These are phyloP conservation scores for Eurytoma adleriae DNA, from an alignment of 2,888 invertebrate genomes.

Conservation along the genomic window DNA sequence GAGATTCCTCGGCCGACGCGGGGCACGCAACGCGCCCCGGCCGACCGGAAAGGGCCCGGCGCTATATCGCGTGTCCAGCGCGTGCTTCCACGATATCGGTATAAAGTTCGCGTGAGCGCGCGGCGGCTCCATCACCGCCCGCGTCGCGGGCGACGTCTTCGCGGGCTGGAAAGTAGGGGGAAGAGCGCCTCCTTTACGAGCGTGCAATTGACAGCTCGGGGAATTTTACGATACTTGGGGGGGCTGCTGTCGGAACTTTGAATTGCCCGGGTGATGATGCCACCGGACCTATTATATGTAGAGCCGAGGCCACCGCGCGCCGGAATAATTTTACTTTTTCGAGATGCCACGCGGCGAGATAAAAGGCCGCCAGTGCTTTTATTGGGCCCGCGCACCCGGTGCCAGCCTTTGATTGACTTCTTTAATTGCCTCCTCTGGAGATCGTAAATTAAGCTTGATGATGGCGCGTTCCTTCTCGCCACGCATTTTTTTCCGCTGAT, in stretches of 20 bases:
- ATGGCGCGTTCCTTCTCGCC: too few species aligned
- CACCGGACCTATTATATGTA: not conserved
- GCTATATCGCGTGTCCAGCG: not conserved
- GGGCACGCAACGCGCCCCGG: constrained; percentile 18
- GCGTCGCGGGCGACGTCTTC: not conserved
- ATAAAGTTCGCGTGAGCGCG: too few species aligned
- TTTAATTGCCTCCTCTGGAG: too few species aligned
- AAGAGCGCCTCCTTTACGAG: constrained; percentile 8
- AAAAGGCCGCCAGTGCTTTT: not conserved
- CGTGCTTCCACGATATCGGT: too few species aligned
- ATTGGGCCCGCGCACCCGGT: too few species aligned
- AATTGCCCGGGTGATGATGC: constrained; percentile 7
- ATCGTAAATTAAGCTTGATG: too few species aligned
- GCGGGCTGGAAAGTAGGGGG: not conserved
- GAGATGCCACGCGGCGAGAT: not conserved
- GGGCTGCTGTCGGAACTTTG: constrained; percentile 6
- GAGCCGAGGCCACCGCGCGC: too few species aligned
- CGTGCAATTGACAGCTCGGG: constrained; percentile 35
- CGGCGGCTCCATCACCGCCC: too few species aligned
- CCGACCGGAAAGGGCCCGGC: constrained; percentile 9
- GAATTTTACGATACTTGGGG: constrained; percentile 22
- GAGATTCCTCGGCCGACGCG: constrained; percentile 22
- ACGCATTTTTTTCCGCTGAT: too few species aligned
- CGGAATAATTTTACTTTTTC: constrained; percentile 9
- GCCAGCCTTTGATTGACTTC: too few species aligned